phyloP scores from a whole-genome alignment of 35 echinoderm and acorn worm species.

The Holothuria glaberrima region DNA sequence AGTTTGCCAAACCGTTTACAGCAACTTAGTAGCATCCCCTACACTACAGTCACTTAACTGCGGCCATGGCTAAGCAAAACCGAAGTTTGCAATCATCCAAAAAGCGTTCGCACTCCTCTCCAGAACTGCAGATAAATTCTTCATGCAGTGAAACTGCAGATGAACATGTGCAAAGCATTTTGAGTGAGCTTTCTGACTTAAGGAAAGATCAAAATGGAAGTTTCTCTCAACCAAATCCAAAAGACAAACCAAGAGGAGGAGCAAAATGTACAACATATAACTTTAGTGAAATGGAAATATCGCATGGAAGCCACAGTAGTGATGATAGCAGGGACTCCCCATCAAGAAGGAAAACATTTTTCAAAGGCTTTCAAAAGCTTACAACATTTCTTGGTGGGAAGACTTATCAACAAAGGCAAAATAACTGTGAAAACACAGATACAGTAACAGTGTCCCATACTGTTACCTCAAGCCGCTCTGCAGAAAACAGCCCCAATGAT shows the following conservation, averaged over 20 bases:
- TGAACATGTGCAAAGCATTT: constrained; percentile 21
- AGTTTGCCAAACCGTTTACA: too few species aligned
- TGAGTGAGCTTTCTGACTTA: not conserved
- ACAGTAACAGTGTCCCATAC: too few species aligned
- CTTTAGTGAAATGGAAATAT: too few species aligned
- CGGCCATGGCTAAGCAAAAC: not conserved
- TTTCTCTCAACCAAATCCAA: not conserved
- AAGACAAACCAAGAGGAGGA: too few species aligned
- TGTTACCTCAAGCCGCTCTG: too few species aligned
- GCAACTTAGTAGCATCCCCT: not conserved
- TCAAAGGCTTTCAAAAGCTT: constrained; percentile 24
- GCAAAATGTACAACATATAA: too few species aligned
- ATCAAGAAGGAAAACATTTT: not conserved
- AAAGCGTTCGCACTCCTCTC: constrained; percentile 79
- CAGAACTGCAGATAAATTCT: constrained; percentile 68
- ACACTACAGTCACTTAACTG: too few species aligned
- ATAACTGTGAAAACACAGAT: too few species aligned
- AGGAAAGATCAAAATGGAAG: constrained; percentile 7
- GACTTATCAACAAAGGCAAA: too few species aligned
- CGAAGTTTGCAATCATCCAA: constrained; percentile 48
- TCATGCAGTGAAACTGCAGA: not conserved
- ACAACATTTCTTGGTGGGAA: not conserved
- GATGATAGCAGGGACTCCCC: not conserved
- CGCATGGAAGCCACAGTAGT: not conserved
- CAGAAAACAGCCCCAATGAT: too few species aligned